phyloP scores from a whole-genome alignment of 1,140 invertebrate genomes.

The Aplysia californica region DNA sequence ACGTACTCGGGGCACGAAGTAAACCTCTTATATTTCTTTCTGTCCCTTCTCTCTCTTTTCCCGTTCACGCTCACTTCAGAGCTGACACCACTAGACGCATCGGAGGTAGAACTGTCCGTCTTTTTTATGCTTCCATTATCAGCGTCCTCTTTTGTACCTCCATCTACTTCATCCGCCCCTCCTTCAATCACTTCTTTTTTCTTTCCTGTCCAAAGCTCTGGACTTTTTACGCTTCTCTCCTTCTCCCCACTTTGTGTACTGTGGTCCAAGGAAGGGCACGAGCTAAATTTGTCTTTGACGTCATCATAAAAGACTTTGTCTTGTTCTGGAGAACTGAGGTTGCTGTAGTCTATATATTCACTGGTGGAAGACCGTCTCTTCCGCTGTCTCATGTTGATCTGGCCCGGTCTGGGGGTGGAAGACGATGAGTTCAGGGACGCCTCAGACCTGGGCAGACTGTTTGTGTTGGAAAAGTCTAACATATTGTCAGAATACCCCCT shows the following conservation, averaged over 20 bases:
- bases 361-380: conserved; percentile 11
- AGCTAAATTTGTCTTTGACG: neutral
- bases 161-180: too few species aligned
- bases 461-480: too few species aligned
- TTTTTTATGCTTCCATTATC: too few species aligned
- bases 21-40: neutral
- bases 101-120: too few species aligned
- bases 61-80: neutral
- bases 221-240: too few species aligned
- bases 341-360: neutral
- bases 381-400: neutral
- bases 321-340: neutral
- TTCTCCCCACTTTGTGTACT: neutral
- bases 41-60: neutral
- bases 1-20: conserved; percentile 18
- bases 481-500: too few species aligned
- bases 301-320: neutral
- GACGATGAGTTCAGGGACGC: too few species aligned
- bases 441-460: too few species aligned
- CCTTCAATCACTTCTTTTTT: too few species aligned
- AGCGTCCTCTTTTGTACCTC: too few species aligned
- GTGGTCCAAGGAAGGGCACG: neutral
- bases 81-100: neutral
- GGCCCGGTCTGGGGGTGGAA: too few species aligned
- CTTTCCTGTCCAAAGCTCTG: too few species aligned